Percentiles rank a stretch among this genome's conserved stretches.
These are phyloP conservation scores for Meghimatium bilineatum DNA, from an alignment of 2,888 invertebrate species.

Conservation along the genomic window DNA sequence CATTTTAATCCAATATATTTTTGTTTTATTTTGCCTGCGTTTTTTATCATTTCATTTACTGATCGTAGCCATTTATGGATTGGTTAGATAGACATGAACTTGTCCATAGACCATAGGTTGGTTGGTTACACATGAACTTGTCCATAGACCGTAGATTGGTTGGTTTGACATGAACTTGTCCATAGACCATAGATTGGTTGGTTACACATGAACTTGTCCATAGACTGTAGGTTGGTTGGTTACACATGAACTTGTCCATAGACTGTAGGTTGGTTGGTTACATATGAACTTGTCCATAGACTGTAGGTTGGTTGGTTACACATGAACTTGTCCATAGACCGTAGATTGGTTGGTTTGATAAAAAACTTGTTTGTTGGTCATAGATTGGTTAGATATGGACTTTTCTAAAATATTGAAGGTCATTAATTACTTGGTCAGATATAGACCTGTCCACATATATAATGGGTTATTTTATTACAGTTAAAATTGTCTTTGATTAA, in stretches of 20 bases:
- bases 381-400: too few relatives aligned
- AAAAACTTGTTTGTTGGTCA: too few relatives aligned
- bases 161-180: neutral
- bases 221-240: neutral
- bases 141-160: neutral
- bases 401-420: too few relatives aligned
- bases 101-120: neutral
- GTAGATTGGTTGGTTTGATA: too few relatives aligned
- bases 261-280: too few relatives aligned
- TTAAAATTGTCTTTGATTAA: too few relatives aligned
- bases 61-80: too few relatives aligned
- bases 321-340: neutral
- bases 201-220: neutral
- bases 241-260: neutral
- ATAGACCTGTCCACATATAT: too few relatives aligned
- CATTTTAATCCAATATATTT: neutral
- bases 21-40: neutral
- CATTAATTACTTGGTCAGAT: too few relatives aligned
- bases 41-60: neutral
- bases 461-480: too few relatives aligned
- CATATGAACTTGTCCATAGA: too few relatives aligned
- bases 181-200: neutral
- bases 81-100: too few relatives aligned
- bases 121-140: neutral
- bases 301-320: neutral